Base-by-base conservation (phyloP, 2,113 vertebrate species). In the Gorsachius goisagi region DNA sequence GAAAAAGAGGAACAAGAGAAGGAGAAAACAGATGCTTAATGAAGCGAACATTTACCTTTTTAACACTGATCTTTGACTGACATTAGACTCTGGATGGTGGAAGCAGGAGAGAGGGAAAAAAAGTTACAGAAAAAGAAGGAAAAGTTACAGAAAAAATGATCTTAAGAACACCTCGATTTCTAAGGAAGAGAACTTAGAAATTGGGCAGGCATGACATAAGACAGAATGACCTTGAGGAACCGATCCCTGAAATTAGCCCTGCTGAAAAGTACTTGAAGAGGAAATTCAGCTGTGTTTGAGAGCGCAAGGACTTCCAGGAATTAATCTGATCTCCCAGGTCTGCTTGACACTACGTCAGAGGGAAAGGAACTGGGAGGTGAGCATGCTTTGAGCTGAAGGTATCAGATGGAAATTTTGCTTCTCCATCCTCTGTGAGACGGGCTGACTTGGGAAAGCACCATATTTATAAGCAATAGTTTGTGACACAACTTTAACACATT, bases 261-360 rank as follows among this genome's bases (percentile, higher is more conserved):
- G 2, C 47, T 81, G 28, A 41, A 90, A 90, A 93, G 56, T 55
- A 55, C 37, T 71, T 71, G 23, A 71, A 50, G 82, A 60, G 39
- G 52, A 66, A 92, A 96, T 90, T 95, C 66, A 59, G 64, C 69
- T 95, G 64, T 64, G 73, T 87, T 93, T 94, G 83, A 75, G 58
- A 87, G 47, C 4, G 5, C 7, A 59, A 75, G 60, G 35, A 23
- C 49, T 94, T 95, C 83, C 88, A 96, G 76, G 79, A 95, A 93
- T 90, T 58, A 75, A 94, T 90, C 39, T 68, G 60, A 85, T 94
- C 78, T 80, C 67, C 37, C 41, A 71, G 55, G 71, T 95, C 85
- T 88, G 37, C 78, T 55, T 93, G 78, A 71, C 67, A 91, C 27
- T 49, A 52, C 0, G 3, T 80, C 88, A 95, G 59, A 90, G 19